These are phyloP conservation scores for Drosophila equinoxialis DNA, from an alignment of 1,140 invertebrate genomes.

Conservation along the genomic window DNA sequence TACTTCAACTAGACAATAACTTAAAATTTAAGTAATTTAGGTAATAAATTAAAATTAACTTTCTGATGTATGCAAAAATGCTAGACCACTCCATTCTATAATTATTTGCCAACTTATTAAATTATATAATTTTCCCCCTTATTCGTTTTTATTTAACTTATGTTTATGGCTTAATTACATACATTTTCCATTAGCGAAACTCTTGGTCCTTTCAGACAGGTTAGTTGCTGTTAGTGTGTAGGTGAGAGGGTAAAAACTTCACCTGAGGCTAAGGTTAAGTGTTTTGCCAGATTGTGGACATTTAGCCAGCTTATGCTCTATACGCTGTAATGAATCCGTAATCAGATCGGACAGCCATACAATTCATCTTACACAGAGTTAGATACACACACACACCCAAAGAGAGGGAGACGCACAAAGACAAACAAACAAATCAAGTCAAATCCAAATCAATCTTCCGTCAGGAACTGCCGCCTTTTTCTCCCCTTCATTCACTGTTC, in stretches of 20 bases:
- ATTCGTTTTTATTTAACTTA: constrained; percentile 4
- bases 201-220: neutral
- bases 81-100: neutral
- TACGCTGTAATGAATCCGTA: constrained; percentile 36
- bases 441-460: constrained; percentile 72
- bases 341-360: constrained; percentile 48
- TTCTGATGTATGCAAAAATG: neutral
- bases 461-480: constrained; percentile 27
- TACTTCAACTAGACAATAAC: neutral
- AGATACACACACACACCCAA: constrained; percentile 23
- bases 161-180: constrained; percentile 31
- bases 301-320: constrained; percentile 40
- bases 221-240: neutral
- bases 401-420: constrained; percentile 15
- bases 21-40: neutral
- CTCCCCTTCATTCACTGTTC: neutral
- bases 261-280: constrained; percentile 32
- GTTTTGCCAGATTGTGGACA: constrained; percentile 49
- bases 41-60: neutral
- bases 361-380: constrained; percentile 18
- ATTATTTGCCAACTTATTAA: neutral
- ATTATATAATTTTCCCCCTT: neutral
- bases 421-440: constrained; percentile 45
- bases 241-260: constrained; percentile 20
- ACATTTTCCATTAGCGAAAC: constrained; percentile 42